Evolutionary conservation across 1,140 invertebrate species (phyloP).

Genomic region (Monomorium pharaonis): DNA sequence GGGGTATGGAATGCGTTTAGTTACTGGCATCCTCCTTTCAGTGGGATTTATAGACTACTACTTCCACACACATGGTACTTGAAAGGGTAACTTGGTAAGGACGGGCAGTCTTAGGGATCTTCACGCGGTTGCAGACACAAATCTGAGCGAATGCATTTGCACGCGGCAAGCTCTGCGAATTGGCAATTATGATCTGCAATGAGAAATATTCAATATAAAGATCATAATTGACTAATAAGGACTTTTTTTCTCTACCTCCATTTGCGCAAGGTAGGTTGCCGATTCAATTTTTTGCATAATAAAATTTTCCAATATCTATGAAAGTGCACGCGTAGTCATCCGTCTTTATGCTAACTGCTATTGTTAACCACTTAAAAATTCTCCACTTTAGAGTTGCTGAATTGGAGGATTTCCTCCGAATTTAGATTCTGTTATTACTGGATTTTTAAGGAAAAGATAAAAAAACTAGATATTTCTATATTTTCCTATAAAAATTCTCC

Average conservation of each 20-base stretch:
- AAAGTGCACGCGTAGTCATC: not conserved
- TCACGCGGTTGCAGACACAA: conserved; percentile 62
- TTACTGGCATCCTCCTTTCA: conserved; percentile 72
- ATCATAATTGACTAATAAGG: conserved; percentile 37
- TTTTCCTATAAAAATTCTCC: too few relatives aligned
- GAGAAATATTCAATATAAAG: conserved; percentile 68
- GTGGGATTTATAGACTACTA: conserved; percentile 70
- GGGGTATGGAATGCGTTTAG: conserved; percentile 71
- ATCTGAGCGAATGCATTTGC: conserved; percentile 64
- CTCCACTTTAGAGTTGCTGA: too few relatives aligned
- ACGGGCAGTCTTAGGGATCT: conserved; percentile 69
- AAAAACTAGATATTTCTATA: too few relatives aligned
- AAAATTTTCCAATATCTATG: not conserved
- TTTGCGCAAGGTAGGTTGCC: not conserved
- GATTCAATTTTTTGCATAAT: not conserved
- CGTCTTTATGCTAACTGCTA: conserved; percentile 26
- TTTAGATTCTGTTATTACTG: too few relatives aligned
- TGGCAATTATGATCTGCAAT: conserved; percentile 72
- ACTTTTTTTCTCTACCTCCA: not conserved
- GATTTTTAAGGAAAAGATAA: too few relatives aligned
- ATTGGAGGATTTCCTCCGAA: too few relatives aligned
- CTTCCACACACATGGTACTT: conserved; percentile 68
- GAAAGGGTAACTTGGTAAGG: conserved; percentile 70
- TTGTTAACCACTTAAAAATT: not conserved
- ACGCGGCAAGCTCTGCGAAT: conserved; percentile 68